Conservation (phyloP, 2,888 invertebrate species). For the Hedychridium roseum region DNA sequence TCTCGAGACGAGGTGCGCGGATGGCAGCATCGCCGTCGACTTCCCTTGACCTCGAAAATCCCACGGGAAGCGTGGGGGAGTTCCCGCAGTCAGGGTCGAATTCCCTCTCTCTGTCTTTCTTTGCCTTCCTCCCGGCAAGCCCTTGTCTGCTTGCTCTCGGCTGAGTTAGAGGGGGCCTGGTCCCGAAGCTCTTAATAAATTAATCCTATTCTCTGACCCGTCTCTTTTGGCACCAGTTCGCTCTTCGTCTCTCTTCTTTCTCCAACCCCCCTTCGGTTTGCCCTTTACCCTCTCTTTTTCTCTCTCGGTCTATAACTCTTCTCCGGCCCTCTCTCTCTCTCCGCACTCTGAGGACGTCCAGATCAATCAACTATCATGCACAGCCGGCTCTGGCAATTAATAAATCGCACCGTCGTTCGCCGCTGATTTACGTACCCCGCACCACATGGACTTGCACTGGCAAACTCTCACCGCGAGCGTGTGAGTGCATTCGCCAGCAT, state of each 20-base stretch:
- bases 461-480: constrained; percentile 4
- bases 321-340: constrained; percentile 11
- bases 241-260: constrained; percentile 7
- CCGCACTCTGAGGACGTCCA: too few relatives aligned
- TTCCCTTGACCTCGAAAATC: constrained; percentile 47
- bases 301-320: constrained; percentile 6
- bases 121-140: background rate
- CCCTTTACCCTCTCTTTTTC: background rate
- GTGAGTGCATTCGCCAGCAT: background rate
- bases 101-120: background rate
- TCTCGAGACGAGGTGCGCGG: constrained; percentile 3
- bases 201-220: too few relatives aligned
- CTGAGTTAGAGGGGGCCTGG: too few relatives aligned
- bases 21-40: constrained; percentile 20
- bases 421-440: constrained; percentile 35
- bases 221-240: too few relatives aligned
- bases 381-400: constrained; percentile 37
- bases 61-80: constrained; percentile 32
- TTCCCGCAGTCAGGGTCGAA: constrained; percentile 33
- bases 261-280: background rate
- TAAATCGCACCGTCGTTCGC: constrained; percentile 44
- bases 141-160: too few relatives aligned
- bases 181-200: too few relatives aligned
- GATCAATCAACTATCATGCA: constrained; percentile 5
- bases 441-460: constrained; percentile 19